A percentile compares a stretch with the other conserved stretches of the same genome.
phyloP scores from a whole-genome alignment of 2,888 invertebrate genomes.

The Taphrorychus bicolor region DNA sequence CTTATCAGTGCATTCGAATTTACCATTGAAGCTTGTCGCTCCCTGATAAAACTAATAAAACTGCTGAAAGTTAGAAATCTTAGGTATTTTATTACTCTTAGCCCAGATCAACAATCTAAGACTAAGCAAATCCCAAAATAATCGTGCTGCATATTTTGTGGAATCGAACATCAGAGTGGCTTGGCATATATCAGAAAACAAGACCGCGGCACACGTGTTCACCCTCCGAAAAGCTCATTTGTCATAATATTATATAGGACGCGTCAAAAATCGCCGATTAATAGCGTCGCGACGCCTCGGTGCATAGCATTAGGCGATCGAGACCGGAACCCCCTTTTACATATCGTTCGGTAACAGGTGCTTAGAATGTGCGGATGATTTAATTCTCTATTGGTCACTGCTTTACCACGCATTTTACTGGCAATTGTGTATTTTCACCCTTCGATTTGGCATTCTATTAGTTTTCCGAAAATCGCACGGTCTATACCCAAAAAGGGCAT shows the following conservation, averaged over 20 bases:
- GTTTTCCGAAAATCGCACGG: conserved; percentile 20
- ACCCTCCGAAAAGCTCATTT: conserved; percentile 20
- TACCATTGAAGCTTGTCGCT: too few relatives aligned
- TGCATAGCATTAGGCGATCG: conserved; percentile 34
- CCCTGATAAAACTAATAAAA: too few relatives aligned
- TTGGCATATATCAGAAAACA: not conserved
- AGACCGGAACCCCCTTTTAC: conserved; percentile 5
- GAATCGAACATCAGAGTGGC: too few relatives aligned
- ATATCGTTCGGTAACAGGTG: conserved; percentile 28
- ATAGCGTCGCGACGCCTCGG: conserved; percentile 29
- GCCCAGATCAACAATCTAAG: too few relatives aligned
- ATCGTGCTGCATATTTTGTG: too few relatives aligned
- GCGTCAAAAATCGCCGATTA: conserved; percentile 38
- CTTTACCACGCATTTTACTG: not conserved
- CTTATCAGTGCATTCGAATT: too few relatives aligned
- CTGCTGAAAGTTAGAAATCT: too few relatives aligned
- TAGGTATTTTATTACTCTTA: too few relatives aligned
- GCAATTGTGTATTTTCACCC: too few relatives aligned
- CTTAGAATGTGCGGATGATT: conserved; percentile 7
- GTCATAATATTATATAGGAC: conserved; percentile 30
- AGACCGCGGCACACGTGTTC: conserved; percentile 11
- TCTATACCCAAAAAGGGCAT: conserved; percentile 18
- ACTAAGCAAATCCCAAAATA: too few relatives aligned
- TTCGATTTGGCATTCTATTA: too few relatives aligned
- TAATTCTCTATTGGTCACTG: not conserved